phyloP scores from a whole-genome alignment of 2,797 vertebrate species.

The Peromyscus eremicus region DNA sequence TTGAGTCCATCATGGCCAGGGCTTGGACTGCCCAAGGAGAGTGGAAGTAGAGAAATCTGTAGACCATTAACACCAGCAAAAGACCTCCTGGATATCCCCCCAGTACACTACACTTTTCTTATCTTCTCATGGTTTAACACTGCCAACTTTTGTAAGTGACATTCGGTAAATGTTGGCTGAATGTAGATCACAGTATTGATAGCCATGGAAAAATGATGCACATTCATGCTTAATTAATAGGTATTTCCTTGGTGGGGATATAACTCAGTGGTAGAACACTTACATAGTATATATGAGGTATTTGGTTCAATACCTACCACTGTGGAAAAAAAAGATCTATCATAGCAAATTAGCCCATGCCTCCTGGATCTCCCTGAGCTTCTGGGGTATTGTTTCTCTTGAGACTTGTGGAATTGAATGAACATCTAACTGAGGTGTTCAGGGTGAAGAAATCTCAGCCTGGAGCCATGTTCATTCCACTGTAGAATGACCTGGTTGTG shows the following conservation, averaged over 20 bases:
- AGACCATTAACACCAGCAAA: background rate
- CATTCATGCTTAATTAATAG: background rate
- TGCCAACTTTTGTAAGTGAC: background rate
- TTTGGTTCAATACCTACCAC: background rate
- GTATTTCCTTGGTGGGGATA: background rate
- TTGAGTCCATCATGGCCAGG: background rate
- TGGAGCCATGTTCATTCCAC: background rate
- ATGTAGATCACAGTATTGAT: background rate
- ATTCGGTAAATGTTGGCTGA: background rate
- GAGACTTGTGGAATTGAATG: background rate
- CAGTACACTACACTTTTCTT: background rate
- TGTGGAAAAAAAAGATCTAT: background rate
- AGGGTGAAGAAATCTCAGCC: background rate
- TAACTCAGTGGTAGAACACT: background rate
- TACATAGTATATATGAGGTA: background rate
- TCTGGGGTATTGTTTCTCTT: background rate
- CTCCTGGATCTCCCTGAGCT: background rate
- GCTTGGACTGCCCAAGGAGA: background rate
- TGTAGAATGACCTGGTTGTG: background rate
- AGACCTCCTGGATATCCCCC: background rate
- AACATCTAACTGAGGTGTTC: background rate
- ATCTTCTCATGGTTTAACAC: background rate
- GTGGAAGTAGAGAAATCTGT: background rate
- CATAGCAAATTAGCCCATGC: background rate
- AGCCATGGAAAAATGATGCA: background rate